A percentile compares a stretch with the other conserved stretches of the same genome.
Conservation (phyloP, 2,113 vertebrate species). For the Dasyornis broadbenti region DNA sequence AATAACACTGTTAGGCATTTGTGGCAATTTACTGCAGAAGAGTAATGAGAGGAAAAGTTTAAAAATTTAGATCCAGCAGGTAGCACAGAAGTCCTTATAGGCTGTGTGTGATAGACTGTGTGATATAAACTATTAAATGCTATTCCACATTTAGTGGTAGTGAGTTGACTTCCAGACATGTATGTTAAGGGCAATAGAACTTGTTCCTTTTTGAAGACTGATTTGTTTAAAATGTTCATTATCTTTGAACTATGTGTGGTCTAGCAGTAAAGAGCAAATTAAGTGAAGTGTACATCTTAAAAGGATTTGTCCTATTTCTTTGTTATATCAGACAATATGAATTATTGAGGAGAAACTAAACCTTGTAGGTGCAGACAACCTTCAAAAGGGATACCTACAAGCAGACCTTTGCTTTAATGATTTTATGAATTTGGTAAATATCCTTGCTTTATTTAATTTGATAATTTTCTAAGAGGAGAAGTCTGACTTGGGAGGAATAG, state of each 20-base stretch:
- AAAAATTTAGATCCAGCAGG: not conserved
- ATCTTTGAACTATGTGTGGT: not conserved
- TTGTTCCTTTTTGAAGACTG: not conserved
- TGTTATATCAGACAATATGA: not conserved
- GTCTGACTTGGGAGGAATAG: not conserved
- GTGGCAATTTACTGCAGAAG: not conserved
- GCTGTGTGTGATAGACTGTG: not conserved
- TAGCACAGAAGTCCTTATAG: not conserved
- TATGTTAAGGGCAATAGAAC: not conserved
- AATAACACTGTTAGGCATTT: not conserved
- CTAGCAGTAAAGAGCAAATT: not conserved
- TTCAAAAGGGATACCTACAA: not conserved
- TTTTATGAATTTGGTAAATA: not conserved
- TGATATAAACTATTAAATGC: not conserved
- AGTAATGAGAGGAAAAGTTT: not conserved
- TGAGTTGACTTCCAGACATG: not conserved
- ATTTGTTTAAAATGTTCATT: not conserved
- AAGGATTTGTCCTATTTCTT: not conserved
- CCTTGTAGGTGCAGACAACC: not conserved
- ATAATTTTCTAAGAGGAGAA: not conserved
- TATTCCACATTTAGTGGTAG: not conserved
- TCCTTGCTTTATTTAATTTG: not conserved
- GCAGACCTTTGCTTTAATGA: not conserved
- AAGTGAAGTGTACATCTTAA: not conserved
- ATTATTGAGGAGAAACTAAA: not conserved